Evolutionary conservation across 2,113 vertebrate genomes (phyloP), one percentile per base, ranked within the genome.

Genomic region (Crypturellus undulatus): DNA sequence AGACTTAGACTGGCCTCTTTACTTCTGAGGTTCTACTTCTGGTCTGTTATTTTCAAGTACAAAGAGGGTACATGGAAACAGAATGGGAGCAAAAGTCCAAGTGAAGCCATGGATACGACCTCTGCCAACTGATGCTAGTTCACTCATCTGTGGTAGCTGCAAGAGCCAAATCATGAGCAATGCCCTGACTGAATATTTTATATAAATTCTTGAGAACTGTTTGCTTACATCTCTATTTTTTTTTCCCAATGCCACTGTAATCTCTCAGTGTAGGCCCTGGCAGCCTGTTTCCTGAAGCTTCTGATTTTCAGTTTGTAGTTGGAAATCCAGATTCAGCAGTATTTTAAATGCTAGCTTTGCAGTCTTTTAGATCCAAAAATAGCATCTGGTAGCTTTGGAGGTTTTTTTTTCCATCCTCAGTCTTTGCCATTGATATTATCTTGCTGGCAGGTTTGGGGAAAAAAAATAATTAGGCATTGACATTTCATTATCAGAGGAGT

Each of bases 1-100:
- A 25, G 56, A 75, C 60, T 92, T 92, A 92, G 84, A 84, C 90
- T 47, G 64, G 40, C 67, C 38, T 87, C 87, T 40, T 32, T 94
- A 78, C 56, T 81, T 68, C 54, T 58, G 54, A 51, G 21, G 87
- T 38, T 59, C 51, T 60, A 22, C 28, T 51, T 75, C n/a, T 68
- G 75, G 19, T 60, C 52, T 64, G 28, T 12, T 64, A 78, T 94
- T 93, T 93, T 15, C 4, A 68, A 56, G 86, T 86, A 19, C 4
- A 59, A 92, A 94, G 56, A 7, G 34, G 20, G 24, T 8, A 58
- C 11, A 40, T 9, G 18, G 28, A 59, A 60, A 87, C 40, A 30
- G 5, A 90, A 49, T 3, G 13, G 22, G 1, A 86, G 4, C 4
- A 78, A 69, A 89, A 84, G 25, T 81, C 58, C 58, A 84, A 52